A percentile compares a stretch with the other conserved stretches of the same genome.
Conservation (phyloP, 2,888 invertebrate species). For the Punctoribates punctum region DNA sequence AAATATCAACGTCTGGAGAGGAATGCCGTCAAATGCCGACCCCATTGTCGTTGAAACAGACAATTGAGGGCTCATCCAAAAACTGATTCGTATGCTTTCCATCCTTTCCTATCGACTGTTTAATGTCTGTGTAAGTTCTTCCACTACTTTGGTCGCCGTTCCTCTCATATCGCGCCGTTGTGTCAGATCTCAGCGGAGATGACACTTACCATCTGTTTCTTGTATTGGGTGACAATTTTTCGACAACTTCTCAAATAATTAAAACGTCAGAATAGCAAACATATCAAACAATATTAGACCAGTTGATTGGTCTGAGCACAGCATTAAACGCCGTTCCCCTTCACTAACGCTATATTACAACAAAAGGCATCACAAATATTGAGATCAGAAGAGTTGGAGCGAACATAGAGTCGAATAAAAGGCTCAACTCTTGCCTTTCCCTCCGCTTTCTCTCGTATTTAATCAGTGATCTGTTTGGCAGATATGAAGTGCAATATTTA, state of each 20-base stretch:
- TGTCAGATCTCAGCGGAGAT: neutral
- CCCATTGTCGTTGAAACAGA: slow-evolving; percentile 1
- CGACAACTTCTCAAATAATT: slow-evolving; percentile 19
- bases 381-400: neutral
- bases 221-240: neutral
- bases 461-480: neutral
- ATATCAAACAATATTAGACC: neutral
- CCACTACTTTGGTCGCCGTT: too few species aligned
- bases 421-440: neutral
- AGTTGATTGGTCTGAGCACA: neutral
- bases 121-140: too few species aligned
- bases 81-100: neutral
- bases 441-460: neutral
- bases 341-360: neutral
- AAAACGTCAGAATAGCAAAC: neutral
- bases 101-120: neutral
- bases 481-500: slow-evolving; percentile 23
- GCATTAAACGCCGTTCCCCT: neutral
- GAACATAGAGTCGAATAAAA: neutral
- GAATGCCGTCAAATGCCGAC: neutral
- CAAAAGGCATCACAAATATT: neutral
- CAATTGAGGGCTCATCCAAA: neutral
- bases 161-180: neutral
- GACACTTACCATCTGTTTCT: slow-evolving; percentile 28
- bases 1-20: neutral